phyloP scores from a whole-genome alignment of 2,113 vertebrate genomes.

The Malaclemys terrapin region DNA sequence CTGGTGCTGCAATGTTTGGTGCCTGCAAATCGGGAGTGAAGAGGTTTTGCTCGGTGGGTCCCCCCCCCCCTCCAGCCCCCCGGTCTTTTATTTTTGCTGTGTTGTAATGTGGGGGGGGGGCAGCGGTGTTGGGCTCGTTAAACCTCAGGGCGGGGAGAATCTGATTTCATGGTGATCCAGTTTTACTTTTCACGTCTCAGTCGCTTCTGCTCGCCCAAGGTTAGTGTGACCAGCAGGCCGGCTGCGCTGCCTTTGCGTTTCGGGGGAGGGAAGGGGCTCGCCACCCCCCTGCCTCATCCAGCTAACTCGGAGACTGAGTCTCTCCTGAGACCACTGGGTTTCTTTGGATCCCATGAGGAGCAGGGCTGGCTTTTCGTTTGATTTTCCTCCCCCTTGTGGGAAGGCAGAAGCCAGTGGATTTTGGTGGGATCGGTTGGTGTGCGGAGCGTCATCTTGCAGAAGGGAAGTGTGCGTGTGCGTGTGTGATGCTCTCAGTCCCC shows the following conservation, averaged over 20 bases:
- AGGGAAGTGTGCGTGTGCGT: not conserved
- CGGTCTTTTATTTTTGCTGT: not conserved
- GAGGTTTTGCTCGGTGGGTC: not conserved
- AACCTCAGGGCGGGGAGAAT: slow-evolving; percentile 13
- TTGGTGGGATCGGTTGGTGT: not conserved
- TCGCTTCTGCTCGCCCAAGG: slow-evolving; percentile 7
- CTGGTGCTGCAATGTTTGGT: not conserved
- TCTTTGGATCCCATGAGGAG: slow-evolving; percentile 61
- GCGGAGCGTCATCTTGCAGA: not conserved
- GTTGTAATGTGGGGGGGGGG: not conserved
- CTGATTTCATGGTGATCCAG: slow-evolving; percentile 64
- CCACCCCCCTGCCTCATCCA: slow-evolving; percentile 33
- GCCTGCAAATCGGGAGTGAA: not conserved
- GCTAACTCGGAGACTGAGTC: slow-evolving; percentile 55
- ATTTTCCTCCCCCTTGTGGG: not conserved
- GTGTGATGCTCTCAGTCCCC: not conserved
- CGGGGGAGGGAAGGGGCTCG: slow-evolving; percentile 2
- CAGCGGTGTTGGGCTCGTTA: slow-evolving; percentile 1
- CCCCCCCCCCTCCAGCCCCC: not conserved
- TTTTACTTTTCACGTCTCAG: slow-evolving; percentile 69
- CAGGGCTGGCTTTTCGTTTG: slow-evolving; percentile 27
- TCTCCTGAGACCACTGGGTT: slow-evolving; percentile 62
- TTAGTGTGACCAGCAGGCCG: not conserved
- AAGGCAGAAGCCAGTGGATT: not conserved
- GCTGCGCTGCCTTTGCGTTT: not conserved